These are phyloP conservation scores for Cygnus atratus DNA, from an alignment of 2,113 vertebrate species.

Conservation along the genomic window DNA sequence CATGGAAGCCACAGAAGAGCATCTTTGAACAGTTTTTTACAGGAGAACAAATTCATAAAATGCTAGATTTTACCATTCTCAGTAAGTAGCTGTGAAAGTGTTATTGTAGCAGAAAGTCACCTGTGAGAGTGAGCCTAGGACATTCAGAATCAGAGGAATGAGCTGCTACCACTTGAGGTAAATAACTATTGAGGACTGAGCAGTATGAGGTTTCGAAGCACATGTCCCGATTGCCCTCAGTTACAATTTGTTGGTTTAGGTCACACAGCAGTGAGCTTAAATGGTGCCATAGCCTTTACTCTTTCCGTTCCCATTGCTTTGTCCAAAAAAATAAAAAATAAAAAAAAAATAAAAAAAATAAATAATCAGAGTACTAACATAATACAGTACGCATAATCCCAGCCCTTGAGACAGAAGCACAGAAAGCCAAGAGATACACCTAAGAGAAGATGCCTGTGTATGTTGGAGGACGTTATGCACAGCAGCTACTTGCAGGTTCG, in stretches of 20 bases:
- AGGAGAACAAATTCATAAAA: neutral
- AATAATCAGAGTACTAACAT: neutral
- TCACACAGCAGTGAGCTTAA: neutral
- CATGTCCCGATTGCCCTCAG: neutral
- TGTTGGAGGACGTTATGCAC: neutral
- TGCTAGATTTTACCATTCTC: neutral
- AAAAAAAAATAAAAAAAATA: fast-evolving
- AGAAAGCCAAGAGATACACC: neutral
- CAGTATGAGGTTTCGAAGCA: fast-evolving
- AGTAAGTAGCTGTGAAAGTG: neutral
- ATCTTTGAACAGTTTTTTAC: neutral
- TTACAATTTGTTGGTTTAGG: neutral
- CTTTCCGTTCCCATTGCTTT: neutral
- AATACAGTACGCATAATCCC: neutral
- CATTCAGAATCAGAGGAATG: neutral
- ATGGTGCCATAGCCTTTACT: neutral
- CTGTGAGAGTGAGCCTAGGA: neutral
- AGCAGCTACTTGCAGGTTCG: conserved; percentile 44
- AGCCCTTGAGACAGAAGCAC: neutral
- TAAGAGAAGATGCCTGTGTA: conserved; percentile 7
- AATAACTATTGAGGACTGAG: fast-evolving
- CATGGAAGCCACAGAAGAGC: neutral
- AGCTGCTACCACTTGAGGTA: neutral
- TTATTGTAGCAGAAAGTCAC: neutral
- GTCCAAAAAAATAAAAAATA: neutral